phyloP scores from a whole-genome alignment of 2,888 invertebrate species.

The Gymnosoma rotundatum region DNA sequence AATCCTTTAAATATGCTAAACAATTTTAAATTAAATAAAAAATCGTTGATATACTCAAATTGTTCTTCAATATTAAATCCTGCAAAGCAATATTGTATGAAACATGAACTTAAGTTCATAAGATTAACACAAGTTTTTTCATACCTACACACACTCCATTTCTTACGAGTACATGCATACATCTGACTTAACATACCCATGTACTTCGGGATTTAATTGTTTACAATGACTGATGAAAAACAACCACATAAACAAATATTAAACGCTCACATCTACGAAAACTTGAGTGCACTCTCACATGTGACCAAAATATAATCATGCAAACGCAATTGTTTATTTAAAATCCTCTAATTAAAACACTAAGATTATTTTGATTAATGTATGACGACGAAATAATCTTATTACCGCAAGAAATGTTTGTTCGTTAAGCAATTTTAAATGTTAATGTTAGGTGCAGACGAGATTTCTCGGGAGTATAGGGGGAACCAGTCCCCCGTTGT shows the following conservation, averaged over 20 bases:
- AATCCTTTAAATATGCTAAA: background rate
- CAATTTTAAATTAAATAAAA: no score
- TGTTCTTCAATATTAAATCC: background rate
- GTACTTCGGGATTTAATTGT: slow-evolving; percentile 36
- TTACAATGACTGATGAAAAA: slow-evolving; percentile 44
- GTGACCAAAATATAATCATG: background rate
- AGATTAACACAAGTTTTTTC: background rate
- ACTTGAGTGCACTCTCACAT: background rate
- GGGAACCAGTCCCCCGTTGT: no score
- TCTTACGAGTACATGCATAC: background rate
- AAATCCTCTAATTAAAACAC: slow-evolving; percentile 24
- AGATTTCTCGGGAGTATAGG: no score
- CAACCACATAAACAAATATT: slow-evolving; percentile 25
- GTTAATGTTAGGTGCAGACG: no score
- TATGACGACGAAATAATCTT: background rate
- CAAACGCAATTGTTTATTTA: background rate
- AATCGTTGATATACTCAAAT: background rate
- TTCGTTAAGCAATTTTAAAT: no score
- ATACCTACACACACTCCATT: background rate
- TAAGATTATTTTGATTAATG: slow-evolving; percentile 9
- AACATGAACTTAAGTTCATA: background rate
- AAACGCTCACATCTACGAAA: background rate
- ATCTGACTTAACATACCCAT: background rate
- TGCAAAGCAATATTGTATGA: background rate
- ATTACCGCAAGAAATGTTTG: no score